These are phyloP conservation scores for Lithobates pipiens DNA, from an alignment of 2,797 vertebrate species.

Conservation along the genomic window DNA sequence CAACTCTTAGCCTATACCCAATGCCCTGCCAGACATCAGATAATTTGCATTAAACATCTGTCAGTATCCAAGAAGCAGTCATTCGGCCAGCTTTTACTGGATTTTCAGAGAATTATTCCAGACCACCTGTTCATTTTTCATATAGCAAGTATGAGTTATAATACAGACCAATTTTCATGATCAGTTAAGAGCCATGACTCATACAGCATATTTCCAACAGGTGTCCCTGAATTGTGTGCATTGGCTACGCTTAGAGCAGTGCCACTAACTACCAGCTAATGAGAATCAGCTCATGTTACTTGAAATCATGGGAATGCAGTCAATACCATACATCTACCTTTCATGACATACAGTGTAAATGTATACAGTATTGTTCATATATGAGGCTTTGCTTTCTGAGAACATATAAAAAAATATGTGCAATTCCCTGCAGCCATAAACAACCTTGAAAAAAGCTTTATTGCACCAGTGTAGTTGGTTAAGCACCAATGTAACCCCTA, in stretches of 20 bases:
- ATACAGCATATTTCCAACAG: constrained; percentile 54
- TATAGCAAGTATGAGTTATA: constrained; percentile 9
- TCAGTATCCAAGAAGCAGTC: constrained; percentile 40
- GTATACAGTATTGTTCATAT: not conserved
- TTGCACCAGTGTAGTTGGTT: no score
- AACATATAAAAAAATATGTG: constrained; percentile 7
- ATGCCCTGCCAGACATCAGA: not conserved
- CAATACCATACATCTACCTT: not conserved
- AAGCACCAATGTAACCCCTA: no score
- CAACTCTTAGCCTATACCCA: not conserved
- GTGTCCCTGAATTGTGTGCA: constrained; percentile 42
- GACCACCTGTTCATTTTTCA: constrained; percentile 54
- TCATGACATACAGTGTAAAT: not conserved
- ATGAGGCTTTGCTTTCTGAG: not conserved
- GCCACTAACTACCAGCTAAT: constrained; percentile 43
- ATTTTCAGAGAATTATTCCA: constrained; percentile 31
- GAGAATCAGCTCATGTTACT: constrained; percentile 38
- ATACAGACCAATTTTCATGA: constrained; percentile 26
- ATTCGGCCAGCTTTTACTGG: constrained; percentile 44
- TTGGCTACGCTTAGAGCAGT: constrained; percentile 26
- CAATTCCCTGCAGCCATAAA: not conserved
- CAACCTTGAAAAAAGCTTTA: no score
- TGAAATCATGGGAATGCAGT: constrained; percentile 13
- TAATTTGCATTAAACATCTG: constrained; percentile 45
- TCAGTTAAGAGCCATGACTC: constrained; percentile 45